Base-by-base conservation (phyloP, 2,113 vertebrate species). In the Alectura lathami region DNA sequence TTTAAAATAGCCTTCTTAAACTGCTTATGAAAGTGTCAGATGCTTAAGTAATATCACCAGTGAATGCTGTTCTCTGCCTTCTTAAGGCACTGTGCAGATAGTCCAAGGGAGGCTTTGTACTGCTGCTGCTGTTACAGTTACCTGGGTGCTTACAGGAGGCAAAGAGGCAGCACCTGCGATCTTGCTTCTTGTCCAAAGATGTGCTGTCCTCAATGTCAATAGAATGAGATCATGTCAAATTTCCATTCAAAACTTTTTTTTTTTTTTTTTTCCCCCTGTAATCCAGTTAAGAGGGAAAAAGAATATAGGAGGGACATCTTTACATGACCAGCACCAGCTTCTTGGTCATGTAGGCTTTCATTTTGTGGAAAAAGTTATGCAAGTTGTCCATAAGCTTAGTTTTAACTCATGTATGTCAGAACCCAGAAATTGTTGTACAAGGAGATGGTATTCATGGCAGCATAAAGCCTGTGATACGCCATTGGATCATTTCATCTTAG, bases 91-190 rank as follows among this genome's bases (percentile, higher is more conserved):
- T 18, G 34, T 48, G 32, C 57, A 23, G 11, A 13, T 8, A 47
- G n/a, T 18, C 30, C 27, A 26, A 69, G 40, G 20, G 43, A 47
- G 26, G 40, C 79, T 74, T 85, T 89, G 47, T 79, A 30, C 43
- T 86, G 30, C 42, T 82, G 30, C 42, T 82, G 36, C 75, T 72
- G 79, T 73, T 42, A 32, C 29, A 18, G 36, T 40, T 91, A 81
- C 91, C 16, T 54, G n/a, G n/a, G n/a, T n/a, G n/a, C n/a, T n/a
- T n/a, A n/a, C n/a, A n/a, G n/a, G n/a, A n/a, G n/a, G n/a, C n/a
- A n/a, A n/a, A 95, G 88, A 89, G 83, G 86, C 86, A 96, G 83
- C 80, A 92, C 50, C 86, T 54, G 67, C 80, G 36, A 24, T 88
- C 88, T 81, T 91, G 53, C 24, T 11, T 87, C 32, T 43, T 27